phyloP scores from a whole-genome alignment of 2,113 vertebrate genomes.

The Odobenus rosmarus region DNA sequence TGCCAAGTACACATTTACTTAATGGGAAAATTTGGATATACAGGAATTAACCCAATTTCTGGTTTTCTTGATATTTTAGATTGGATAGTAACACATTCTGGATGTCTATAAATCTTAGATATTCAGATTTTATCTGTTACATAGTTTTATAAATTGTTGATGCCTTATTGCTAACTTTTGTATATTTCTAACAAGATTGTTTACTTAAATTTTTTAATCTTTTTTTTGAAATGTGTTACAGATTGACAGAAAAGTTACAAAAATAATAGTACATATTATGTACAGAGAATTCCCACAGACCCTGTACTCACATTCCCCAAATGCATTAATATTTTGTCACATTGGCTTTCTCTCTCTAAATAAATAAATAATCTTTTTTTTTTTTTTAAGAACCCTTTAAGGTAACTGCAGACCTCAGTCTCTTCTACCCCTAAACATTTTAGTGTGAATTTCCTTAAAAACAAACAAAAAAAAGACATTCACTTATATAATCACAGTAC shows the following conservation, averaged over 20 bases:
- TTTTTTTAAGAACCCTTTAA: neutral
- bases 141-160: neutral
- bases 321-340: neutral
- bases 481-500: neutral
- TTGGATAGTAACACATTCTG: neutral
- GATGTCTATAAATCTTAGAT: conserved; percentile 25
- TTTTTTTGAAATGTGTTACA: neutral
- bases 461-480: neutral
- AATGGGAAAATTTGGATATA: neutral
- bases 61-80: neutral
- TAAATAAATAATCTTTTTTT: neutral
- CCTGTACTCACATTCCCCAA: neutral
- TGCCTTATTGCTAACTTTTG: neutral
- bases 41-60: neutral
- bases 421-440: neutral
- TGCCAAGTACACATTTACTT: neutral
- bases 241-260: neutral
- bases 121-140: conserved; percentile 9
- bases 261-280: neutral
- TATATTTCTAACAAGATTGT: conserved; percentile 23
- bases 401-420: neutral
- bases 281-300: neutral
- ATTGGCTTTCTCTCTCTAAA: conserved; percentile 13
- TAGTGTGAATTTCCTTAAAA: conserved; percentile 4
- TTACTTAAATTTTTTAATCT: neutral